Percentiles rank a stretch among this genome's conserved stretches.
These are phyloP conservation scores for Manis crassicaudata DNA, from an alignment of 2,797 vertebrate genomes.

Conservation along the genomic window DNA sequence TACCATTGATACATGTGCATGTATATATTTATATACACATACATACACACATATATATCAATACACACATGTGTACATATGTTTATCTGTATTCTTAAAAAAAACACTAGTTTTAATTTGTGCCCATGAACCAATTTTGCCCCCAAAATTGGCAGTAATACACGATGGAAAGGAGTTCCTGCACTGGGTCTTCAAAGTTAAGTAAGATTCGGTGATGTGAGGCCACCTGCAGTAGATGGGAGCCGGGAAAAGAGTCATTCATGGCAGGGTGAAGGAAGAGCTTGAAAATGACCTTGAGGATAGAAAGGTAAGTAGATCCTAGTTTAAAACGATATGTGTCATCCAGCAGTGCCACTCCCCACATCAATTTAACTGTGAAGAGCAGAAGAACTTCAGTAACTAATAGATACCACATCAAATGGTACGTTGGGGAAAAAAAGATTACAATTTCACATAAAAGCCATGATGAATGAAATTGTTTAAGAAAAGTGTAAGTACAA, in stretches of 20 bases:
- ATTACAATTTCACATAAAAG: background rate
- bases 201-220: background rate
- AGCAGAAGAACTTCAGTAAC: background rate
- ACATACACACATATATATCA: no score
- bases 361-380: background rate
- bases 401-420: background rate
- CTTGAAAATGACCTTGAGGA: background rate
- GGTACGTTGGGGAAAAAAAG: background rate
- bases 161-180: no score
- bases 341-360: rapidly evolving
- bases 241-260: background rate
- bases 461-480: background rate
- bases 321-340: background rate
- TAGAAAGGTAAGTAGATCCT: background rate
- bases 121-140: no score
- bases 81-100: background rate
- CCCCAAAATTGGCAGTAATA: no score
- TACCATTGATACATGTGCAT: background rate
- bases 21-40: no score
- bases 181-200: no score
- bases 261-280: background rate
- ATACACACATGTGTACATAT: no score
- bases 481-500: background rate
- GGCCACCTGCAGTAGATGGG: background rate
- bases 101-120: no score